Evolutionary conservation across 2,113 vertebrate species (phyloP).

Genomic region (Probosciger aterrimus): DNA sequence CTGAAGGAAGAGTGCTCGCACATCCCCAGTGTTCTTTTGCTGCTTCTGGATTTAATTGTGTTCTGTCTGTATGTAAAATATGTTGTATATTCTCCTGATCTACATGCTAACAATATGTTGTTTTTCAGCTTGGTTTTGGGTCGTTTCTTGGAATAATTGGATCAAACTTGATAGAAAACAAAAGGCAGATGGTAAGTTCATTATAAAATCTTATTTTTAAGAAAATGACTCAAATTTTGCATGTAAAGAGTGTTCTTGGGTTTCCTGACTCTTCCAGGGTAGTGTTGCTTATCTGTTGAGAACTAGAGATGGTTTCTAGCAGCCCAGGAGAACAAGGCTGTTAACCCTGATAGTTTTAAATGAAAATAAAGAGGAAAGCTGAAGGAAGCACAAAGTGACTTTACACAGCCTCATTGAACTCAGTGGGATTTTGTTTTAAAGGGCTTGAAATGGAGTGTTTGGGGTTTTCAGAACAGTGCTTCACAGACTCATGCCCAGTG

Average conservation of each 20-base stretch:
- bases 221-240: neutral
- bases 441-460: neutral
- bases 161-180: constrained; percentile 96
- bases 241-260: neutral
- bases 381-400: neutral
- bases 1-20: neutral
- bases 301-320: neutral
- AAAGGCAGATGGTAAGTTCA: constrained; percentile 96
- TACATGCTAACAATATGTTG: constrained; percentile 36
- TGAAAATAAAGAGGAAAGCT: neutral
- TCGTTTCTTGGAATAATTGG: constrained; percentile 98
- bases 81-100: neutral
- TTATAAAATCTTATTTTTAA: neutral
- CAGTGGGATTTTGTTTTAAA: neutral
- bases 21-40: neutral
- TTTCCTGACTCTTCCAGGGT: neutral
- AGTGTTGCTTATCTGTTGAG: neutral
- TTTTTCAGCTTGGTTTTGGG: constrained; percentile 93
- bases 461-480: neutral
- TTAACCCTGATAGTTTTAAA: neutral
- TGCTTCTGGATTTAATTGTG: constrained; percentile 10
- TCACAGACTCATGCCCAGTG: neutral
- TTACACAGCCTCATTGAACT: neutral
- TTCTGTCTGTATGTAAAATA: neutral
- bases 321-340: neutral